Percentiles rank a stretch among this genome's conserved stretches.
These are phyloP conservation scores for Spea multiplicata DNA, from an alignment of 2,113 vertebrate species.

Conservation along the genomic window DNA sequence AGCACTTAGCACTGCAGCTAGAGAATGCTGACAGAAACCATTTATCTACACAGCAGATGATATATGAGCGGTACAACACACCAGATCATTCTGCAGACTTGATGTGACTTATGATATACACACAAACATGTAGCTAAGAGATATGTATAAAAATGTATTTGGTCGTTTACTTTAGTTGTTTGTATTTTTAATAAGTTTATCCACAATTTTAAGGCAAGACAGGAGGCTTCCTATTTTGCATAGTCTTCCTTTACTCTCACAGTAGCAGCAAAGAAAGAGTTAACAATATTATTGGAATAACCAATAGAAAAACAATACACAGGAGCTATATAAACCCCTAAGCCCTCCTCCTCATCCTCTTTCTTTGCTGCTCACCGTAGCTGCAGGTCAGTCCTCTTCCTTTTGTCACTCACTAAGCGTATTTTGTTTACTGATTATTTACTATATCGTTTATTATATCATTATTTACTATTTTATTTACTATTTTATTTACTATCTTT, in stretches of 20 bases:
- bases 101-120: not conserved
- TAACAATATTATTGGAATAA: too few relatives aligned
- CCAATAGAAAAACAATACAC: too few relatives aligned
- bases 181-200: not conserved
- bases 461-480: too few relatives aligned
- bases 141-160: not conserved
- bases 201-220: not conserved
- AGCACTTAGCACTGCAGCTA: not conserved
- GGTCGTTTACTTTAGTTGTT: not conserved
- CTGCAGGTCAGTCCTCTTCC: too few relatives aligned
- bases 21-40: constrained; percentile 2
- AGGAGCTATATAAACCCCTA: too few relatives aligned
- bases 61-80: not conserved
- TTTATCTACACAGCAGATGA: not conserved
- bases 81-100: not conserved
- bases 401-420: too few relatives aligned
- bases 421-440: too few relatives aligned
- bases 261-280: too few relatives aligned
- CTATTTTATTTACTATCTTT: too few relatives aligned
- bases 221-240: not conserved
- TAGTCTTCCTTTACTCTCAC: not conserved
- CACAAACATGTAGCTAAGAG: not conserved
- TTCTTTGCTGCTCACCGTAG: too few relatives aligned
- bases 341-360: too few relatives aligned
- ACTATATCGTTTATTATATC: too few relatives aligned